Percentiles rank a stretch among this genome's conserved stretches.
Conservation (phyloP, 2,888 invertebrate species). For the Hydroisotoma schaefferi region DNA sequence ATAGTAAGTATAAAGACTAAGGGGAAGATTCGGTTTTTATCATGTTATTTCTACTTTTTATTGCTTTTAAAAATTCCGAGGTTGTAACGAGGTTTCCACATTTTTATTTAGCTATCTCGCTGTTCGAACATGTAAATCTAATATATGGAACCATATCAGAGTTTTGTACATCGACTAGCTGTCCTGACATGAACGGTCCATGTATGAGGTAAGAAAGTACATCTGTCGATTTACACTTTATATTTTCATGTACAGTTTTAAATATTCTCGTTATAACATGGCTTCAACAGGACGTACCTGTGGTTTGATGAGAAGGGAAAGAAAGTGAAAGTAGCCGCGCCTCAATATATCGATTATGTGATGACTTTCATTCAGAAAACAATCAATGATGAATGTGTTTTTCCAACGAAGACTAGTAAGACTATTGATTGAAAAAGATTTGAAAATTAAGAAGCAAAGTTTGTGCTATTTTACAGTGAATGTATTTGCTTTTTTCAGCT, state of each 20-base stretch:
- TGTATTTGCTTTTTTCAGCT: constrained; percentile 58
- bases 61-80: too few relatives aligned
- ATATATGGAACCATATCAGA: constrained; percentile 98
- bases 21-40: too few relatives aligned
- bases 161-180: constrained; percentile 93
- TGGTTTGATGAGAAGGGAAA: constrained; percentile 99
- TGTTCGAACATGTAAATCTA: constrained; percentile 98
- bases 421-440: neutral
- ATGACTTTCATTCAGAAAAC: constrained; percentile 98
- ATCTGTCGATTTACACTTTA: neutral
- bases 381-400: constrained; percentile 92
- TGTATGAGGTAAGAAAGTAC: constrained; percentile 70
- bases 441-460: constrained; percentile 3
- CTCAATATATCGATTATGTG: constrained; percentile 98
- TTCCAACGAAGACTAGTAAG: constrained; percentile 97
- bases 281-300: constrained; percentile 75
- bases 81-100: too few relatives aligned
- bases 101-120: constrained; percentile 87
- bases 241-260: neutral
- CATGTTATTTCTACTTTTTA: too few relatives aligned
- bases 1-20: constrained; percentile 84
- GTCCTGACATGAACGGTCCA: constrained; percentile 96
- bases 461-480: constrained; percentile 6
- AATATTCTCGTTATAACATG: constrained; percentile 8
- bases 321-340: constrained; percentile 93